Evolutionary conservation across 2,888 invertebrate genomes (phyloP).

Genomic region (Rotaria sp.): DNA sequence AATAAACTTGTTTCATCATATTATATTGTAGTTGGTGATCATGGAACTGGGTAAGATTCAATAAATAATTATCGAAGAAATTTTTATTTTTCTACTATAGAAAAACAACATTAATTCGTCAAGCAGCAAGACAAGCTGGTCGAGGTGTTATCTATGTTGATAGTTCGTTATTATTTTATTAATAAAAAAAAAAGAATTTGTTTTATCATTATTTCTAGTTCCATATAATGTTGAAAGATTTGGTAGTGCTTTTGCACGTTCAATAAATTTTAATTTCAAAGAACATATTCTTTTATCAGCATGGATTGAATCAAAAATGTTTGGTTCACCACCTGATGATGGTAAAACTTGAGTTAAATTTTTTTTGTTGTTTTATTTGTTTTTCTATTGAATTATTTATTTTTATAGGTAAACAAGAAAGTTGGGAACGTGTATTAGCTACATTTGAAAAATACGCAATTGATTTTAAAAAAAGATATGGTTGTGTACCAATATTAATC

Average conservation of each 20-base stretch:
- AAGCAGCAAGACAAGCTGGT: not conserved
- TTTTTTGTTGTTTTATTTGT: too few relatives aligned
- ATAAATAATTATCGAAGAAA: not conserved
- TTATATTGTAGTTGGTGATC: not conserved
- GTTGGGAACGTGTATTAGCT: not conserved
- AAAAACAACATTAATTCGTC: conserved; percentile 7
- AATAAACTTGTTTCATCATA: not conserved
- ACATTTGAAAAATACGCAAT: not conserved
- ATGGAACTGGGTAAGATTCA: not conserved
- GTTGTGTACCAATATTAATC: not conserved
- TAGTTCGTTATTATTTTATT: not conserved
- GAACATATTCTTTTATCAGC: not conserved
- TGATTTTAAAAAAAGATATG: not conserved
- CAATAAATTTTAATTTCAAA: not conserved
- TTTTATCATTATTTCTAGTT: not conserved
- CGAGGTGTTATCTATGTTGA: not conserved
- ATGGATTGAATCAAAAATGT: conserved; percentile 7
- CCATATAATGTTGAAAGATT: not conserved
- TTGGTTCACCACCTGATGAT: not conserved
- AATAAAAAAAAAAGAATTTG: not conserved
- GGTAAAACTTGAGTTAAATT: too few relatives aligned
- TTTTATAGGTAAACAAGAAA: not conserved
- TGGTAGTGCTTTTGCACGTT: not conserved
- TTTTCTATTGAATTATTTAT: not conserved
- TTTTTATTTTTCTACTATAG: not conserved